These are phyloP conservation scores for Sorex maritimensis DNA, from an alignment of 2,797 vertebrate genomes.

Conservation along the genomic window DNA sequence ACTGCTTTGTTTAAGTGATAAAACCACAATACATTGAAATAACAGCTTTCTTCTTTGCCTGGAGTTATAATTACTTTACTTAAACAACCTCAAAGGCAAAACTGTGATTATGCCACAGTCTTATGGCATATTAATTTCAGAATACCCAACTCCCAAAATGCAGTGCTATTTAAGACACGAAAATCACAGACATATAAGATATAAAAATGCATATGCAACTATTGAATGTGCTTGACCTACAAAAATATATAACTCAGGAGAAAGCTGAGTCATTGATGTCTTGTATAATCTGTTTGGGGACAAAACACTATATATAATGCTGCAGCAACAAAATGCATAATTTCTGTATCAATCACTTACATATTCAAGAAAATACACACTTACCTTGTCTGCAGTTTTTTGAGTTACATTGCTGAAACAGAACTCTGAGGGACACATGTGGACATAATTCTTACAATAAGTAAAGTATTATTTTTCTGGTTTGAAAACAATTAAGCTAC, in stretches of 20 bases:
- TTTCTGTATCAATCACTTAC: constrained; percentile 58
- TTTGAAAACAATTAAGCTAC: constrained; percentile 56
- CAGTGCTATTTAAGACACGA: constrained; percentile 37
- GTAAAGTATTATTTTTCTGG: constrained; percentile 5
- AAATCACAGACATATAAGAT: background rate
- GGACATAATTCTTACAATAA: background rate
- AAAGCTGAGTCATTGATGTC: constrained; percentile 66
- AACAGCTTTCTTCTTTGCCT: background rate
- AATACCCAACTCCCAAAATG: constrained; percentile 22
- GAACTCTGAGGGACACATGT: background rate
- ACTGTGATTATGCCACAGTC: background rate
- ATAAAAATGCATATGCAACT: constrained; percentile 49
- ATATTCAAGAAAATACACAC: constrained; percentile 5
- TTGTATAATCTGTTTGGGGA: constrained; percentile 62
- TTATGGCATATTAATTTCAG: background rate
- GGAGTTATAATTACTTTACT: background rate
- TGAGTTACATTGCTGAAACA: background rate
- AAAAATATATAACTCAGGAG: constrained; percentile 48
- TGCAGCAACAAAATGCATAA: constrained; percentile 56
- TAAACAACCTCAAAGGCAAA: constrained; percentile 24
- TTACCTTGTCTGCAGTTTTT: constrained; percentile 27
- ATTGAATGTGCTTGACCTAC: constrained; percentile 61
- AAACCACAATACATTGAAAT: constrained; percentile 26
- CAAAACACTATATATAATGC: background rate
- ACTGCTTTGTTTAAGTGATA: constrained; percentile 50